These are phyloP conservation scores for Phrynosoma platyrhinos DNA, from an alignment of 2,113 vertebrate genomes.

Conservation along the genomic window DNA sequence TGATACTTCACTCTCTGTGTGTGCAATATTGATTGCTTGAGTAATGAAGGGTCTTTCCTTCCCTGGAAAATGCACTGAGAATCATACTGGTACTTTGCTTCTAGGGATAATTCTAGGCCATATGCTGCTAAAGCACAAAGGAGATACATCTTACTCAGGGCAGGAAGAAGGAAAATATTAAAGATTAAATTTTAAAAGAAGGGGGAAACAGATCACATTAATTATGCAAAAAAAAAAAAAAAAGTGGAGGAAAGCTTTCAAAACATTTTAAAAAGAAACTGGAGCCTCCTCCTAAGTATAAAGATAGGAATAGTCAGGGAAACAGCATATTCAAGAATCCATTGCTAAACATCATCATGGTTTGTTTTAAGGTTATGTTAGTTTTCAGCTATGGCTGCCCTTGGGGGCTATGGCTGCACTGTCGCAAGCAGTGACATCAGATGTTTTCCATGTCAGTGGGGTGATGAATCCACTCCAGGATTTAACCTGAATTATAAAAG, in stretches of 20 bases:
- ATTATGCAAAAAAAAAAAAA: slow-evolving; percentile 26
- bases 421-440: no score
- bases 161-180: neutral
- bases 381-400: neutral
- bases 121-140: slow-evolving; percentile 51
- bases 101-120: slow-evolving; percentile 42
- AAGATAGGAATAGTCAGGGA: neutral
- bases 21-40: slow-evolving; percentile 23
- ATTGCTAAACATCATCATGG: neutral
- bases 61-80: slow-evolving; percentile 2
- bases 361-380: neutral
- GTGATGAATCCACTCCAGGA: no score
- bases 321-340: neutral
- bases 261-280: slow-evolving; percentile 24
- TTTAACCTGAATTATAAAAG: no score
- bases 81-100: slow-evolving; percentile 36
- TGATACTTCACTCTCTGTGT: slow-evolving; percentile 1
- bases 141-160: neutral
- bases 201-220: neutral
- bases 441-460: no score
- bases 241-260: slow-evolving; percentile 31
- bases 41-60: slow-evolving; percentile 36
- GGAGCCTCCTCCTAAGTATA: neutral
- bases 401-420: neutral
- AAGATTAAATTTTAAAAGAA: slow-evolving; percentile 19